Percentiles rank a stretch among this genome's conserved stretches.
These are phyloP conservation scores for Callosobruchus maculatus DNA, from an alignment of 2,888 invertebrate species.

Conservation along the genomic window DNA sequence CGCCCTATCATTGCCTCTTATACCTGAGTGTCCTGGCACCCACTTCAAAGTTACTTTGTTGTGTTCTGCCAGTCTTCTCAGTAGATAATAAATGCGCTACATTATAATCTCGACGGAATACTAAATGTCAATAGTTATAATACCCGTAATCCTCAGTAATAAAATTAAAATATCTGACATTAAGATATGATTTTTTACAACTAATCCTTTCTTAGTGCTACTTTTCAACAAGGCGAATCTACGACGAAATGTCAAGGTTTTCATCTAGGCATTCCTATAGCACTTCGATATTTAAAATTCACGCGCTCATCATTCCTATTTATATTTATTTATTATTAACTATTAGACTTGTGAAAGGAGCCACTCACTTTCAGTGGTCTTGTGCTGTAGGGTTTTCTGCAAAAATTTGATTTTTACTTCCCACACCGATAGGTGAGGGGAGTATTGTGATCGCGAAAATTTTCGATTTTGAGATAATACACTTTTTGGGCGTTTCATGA, in stretches of 20 bases:
- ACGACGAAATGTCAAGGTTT: neutral
- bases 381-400: too few species aligned
- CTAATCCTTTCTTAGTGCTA: neutral
- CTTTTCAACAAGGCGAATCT: neutral
- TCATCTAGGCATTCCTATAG: neutral
- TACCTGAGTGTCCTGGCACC: too few species aligned
- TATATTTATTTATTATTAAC: neutral
- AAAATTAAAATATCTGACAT: neutral
- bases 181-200: neutral
- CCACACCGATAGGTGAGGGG: too few species aligned
- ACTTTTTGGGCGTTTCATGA: too few species aligned
- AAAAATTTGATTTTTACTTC: too few species aligned
- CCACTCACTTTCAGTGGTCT: neutral
- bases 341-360: neutral
- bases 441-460: too few species aligned
- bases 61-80: too few species aligned
- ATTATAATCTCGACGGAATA: neutral
- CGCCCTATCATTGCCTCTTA: too few species aligned
- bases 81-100: neutral
- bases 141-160: neutral
- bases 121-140: neutral
- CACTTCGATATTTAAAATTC: neutral
- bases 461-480: too few species aligned
- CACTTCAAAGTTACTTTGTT: too few species aligned
- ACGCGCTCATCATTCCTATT: neutral